Evolutionary conservation across 2,797 vertebrate species (phyloP), one percentile per base, ranked within the genome.

Genomic region (Coranthus polyacanthus): DNA sequence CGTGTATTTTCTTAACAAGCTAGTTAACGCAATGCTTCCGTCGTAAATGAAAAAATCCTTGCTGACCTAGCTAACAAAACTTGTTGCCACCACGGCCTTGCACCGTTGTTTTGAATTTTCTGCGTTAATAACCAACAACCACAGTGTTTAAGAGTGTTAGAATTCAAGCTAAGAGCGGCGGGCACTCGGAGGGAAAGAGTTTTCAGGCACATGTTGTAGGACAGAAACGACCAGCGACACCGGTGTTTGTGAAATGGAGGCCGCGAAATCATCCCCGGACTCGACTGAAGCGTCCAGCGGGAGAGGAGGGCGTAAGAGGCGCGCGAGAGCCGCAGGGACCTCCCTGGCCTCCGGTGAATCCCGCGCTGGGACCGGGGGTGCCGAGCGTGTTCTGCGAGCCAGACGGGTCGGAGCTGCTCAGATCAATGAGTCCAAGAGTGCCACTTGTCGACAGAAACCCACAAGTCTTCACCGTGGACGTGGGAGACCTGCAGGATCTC

Each of bases 331-430:
- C 13, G 20, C 44, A 0, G 4, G 20, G 6, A 41, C 16, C 18
- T 43, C 29, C n/a, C 6, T 20, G 6, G 45, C 16, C 18, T 43
- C 29, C n/a, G 24, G 9, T 13, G 56, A 45, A 9, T 52, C 17
- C 16, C 21, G 0, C 6, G 1, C 37, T 12, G 2, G 4, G 0
- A 6, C 45, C 8, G 37, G 38, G 2, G 29, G 12, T 13, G 6
- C 43, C n/a, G 49, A 29, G n/a, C 81, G 81, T 15, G 72, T 82
- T 45, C 34, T 86, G 39, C 67, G 79, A 37, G 17, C 57, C 17
- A 67, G 83, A 16, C 32, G 17, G 13, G 41, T 29, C 8, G 46
- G 0, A 16, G 17, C 34, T 5, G 12, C 15, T 12, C 13, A 12
- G 4, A 4, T 11, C 2, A 13, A 0, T 0, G 32, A 42, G 9